A percentile compares a stretch with the other conserved stretches of the same genome.
Conservation (phyloP, 2,113 vertebrate species). For the Desmodus rotundus region DNA sequence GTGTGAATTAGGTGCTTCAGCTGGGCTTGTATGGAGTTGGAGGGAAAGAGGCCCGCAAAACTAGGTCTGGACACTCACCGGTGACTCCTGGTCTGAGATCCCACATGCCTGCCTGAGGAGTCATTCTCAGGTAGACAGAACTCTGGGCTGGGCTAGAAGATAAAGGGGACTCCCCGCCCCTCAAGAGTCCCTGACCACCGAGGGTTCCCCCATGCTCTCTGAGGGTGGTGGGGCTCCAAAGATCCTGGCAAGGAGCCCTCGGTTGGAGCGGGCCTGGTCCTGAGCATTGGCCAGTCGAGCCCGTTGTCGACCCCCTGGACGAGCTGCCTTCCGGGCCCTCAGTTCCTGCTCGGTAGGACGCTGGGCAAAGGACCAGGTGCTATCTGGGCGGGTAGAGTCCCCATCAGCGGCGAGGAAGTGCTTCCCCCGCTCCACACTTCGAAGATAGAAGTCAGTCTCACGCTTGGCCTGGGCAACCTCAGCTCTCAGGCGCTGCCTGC, state of each 20-base stretch:
- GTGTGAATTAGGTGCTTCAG: background rate
- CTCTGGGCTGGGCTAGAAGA: background rate
- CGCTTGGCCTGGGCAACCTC: conserved; percentile 91
- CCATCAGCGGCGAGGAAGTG: conserved; percentile 74
- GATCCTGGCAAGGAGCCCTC: conserved; percentile 88
- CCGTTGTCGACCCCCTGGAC: conserved; percentile 57
- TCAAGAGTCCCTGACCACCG: background rate
- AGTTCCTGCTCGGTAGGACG: conserved; percentile 87
- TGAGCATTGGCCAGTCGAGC: conserved; percentile 69
- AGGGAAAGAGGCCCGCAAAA: background rate
- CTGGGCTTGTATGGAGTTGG: background rate
- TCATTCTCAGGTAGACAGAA: background rate
- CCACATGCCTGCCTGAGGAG: background rate
- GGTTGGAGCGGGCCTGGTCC: conserved; percentile 88
- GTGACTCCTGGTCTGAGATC: background rate
- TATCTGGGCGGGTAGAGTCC: conserved; percentile 28
- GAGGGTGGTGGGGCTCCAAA: conserved; percentile 77
- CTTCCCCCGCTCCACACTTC: conserved; percentile 87
- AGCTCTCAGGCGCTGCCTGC: conserved; percentile 86
- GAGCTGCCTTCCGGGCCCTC: conserved; percentile 66
- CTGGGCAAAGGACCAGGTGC: conserved; percentile 88
- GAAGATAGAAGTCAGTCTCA: conserved; percentile 91
- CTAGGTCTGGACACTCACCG: background rate
- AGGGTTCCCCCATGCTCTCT: background rate
- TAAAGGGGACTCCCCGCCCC: background rate